These are phyloP conservation scores for Drosophila hydei DNA, from an alignment of 1,140 invertebrate genomes.

Conservation along the genomic window DNA sequence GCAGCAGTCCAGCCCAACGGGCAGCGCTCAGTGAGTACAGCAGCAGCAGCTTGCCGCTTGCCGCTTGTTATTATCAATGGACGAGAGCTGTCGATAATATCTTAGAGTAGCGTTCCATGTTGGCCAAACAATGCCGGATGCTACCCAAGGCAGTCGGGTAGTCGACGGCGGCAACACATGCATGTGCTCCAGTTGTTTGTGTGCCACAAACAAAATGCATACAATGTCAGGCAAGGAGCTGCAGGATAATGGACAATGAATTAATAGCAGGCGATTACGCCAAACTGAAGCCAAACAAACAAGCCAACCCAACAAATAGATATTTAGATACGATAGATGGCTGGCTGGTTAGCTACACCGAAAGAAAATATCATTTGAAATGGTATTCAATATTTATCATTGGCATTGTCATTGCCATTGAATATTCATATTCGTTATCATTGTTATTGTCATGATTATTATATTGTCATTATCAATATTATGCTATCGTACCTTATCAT, in stretches of 20 bases:
- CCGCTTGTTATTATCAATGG: conserved; percentile 59
- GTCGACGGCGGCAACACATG: conserved; percentile 57
- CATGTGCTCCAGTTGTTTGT: conserved; percentile 50
- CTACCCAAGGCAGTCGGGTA: conserved; percentile 9
- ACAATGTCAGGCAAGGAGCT: conserved; percentile 77
- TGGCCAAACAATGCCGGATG: conserved; percentile 64
- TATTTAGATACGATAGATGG: conserved; percentile 53
- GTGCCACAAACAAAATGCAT: conserved; percentile 68
- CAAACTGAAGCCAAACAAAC: conserved; percentile 35
- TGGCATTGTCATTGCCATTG: not conserved
- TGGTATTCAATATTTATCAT: not conserved
- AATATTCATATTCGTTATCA: not conserved
- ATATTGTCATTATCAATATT: not conserved
- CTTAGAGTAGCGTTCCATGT: conserved; percentile 75
- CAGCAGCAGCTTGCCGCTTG: conserved; percentile 12
- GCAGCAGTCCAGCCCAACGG: not conserved
- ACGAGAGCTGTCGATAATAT: conserved; percentile 81
- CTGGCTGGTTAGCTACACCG: conserved; percentile 9
- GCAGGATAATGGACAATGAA: conserved; percentile 79
- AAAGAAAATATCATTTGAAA: not conserved
- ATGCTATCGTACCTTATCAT: not conserved
- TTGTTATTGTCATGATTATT: not conserved
- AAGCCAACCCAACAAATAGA: conserved; percentile 43
- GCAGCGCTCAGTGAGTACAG: conserved; percentile 40
- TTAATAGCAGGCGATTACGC: conserved; percentile 77